Conservation (phyloP, 2,113 vertebrate genomes). For the Dolichotis patagonum region DNA sequence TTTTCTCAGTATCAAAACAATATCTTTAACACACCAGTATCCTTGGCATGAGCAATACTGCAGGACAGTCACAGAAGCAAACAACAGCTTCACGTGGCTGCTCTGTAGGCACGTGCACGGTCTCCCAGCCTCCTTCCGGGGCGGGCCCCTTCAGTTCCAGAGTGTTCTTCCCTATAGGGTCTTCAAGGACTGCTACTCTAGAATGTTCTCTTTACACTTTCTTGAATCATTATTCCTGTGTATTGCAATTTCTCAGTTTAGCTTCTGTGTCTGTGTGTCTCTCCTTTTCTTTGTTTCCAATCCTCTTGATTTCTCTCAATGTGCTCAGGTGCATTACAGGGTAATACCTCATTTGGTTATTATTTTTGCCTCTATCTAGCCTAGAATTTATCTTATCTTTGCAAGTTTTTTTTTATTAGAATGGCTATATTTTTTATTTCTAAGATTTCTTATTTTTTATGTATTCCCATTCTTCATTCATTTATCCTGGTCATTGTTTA, state of each 20-base stretch:
- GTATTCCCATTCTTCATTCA: not conserved
- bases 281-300: not conserved
- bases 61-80: not conserved
- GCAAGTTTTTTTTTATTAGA: not conserved
- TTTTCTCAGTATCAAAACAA: not conserved
- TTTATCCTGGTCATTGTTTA: not conserved
- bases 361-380: not conserved
- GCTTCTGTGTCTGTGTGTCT: not conserved
- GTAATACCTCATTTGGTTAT: not conserved
- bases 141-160: rapidly evolving
- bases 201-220: not conserved
- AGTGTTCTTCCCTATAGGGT: not conserved
- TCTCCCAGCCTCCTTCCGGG: not conserved
- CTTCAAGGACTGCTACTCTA: not conserved
- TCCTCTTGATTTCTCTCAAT: not conserved
- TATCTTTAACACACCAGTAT: not conserved
- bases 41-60: not conserved
- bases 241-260: not conserved
- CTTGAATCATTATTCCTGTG: not conserved
- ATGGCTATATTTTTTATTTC: not conserved
- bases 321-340: not conserved
- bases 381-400: not conserved
- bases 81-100: not conserved
- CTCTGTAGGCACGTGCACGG: not conserved
- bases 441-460: not conserved